A percentile compares a stretch with the other conserved stretches of the same genome.
Evolutionary conservation across 1,140 invertebrate species (phyloP).

Genomic region (Drosophila chauvacae): DNA sequence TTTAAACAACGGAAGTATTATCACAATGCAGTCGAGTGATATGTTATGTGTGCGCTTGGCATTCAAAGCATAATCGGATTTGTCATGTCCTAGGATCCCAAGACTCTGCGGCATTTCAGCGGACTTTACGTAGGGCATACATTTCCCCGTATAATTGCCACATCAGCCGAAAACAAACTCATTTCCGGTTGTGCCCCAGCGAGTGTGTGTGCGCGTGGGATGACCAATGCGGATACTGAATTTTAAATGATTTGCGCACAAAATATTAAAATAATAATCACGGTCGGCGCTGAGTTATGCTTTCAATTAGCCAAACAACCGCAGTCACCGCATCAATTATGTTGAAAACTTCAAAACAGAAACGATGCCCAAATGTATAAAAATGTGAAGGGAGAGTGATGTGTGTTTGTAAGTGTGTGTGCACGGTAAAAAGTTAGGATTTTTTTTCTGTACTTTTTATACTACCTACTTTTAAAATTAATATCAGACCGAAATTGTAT

Average conservation of each 20-base stretch:
- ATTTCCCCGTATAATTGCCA: slow-evolving; percentile 47
- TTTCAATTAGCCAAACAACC: slow-evolving; percentile 75
- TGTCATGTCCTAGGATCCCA: slow-evolving; percentile 34
- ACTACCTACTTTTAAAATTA: too few relatives aligned
- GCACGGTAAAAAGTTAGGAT: neutral
- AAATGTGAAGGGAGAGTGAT: slow-evolving; percentile 6
- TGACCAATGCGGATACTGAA: slow-evolving; percentile 45
- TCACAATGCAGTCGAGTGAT: slow-evolving; percentile 61
- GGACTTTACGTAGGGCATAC: slow-evolving; percentile 18
- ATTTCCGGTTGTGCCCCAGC: slow-evolving; percentile 63
- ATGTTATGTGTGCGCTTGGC: slow-evolving; percentile 39
- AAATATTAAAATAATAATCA: slow-evolving; percentile 66
- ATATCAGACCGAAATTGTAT: too few relatives aligned
- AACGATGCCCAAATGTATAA: slow-evolving; percentile 37
- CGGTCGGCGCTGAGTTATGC: slow-evolving; percentile 48
- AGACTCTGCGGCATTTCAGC: slow-evolving; percentile 23
- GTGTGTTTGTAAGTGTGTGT: neutral
- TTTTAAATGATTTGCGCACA: slow-evolving; percentile 66
- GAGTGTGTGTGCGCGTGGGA: slow-evolving; percentile 1
- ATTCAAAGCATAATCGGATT: slow-evolving; percentile 54
- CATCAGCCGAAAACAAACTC: slow-evolving; percentile 69
- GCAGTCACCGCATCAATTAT: slow-evolving; percentile 75
- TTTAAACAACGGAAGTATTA: slow-evolving; percentile 69
- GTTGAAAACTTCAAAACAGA: slow-evolving; percentile 65
- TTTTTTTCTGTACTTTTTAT: too few relatives aligned